phyloP scores from a whole-genome alignment of 2,888 invertebrate genomes.

The Digitonthophagus gazella region DNA sequence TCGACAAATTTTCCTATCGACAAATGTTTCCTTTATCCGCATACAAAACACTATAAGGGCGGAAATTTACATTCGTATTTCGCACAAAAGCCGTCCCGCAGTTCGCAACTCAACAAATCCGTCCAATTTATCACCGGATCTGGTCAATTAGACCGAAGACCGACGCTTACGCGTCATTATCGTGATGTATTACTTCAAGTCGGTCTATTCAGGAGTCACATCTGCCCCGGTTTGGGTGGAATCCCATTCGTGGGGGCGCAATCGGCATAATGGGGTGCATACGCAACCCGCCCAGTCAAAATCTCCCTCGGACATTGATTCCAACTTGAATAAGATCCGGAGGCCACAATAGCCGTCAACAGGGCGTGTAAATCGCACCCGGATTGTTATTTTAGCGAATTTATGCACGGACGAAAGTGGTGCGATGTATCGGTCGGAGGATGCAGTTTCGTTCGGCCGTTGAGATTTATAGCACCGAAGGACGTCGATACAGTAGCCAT shows the following conservation, averaged over 20 bases:
- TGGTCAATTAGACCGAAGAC: constrained; percentile 9
- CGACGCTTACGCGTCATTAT: constrained; percentile 15
- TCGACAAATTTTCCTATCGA: too few relatives aligned
- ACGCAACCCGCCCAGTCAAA: constrained; percentile 25
- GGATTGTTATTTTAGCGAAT: constrained; percentile 40
- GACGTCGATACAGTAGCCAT: not conserved
- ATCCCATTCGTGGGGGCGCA: constrained; percentile 24
- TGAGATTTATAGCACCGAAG: constrained; percentile 25
- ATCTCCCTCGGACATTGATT: constrained; percentile 40
- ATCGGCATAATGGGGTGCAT: constrained; percentile 22
- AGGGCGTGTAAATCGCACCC: constrained; percentile 44
- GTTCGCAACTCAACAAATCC: constrained; percentile 11
- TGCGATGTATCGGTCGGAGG: constrained; percentile 1
- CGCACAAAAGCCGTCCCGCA: constrained; percentile 1
- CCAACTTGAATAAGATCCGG: constrained; percentile 39
- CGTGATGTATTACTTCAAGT: constrained; percentile 16
- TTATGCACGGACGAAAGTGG: constrained; percentile 29
- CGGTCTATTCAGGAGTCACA: constrained; percentile 15
- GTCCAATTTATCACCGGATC: constrained; percentile 13
- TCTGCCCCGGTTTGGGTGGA: constrained; percentile 18
- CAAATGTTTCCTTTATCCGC: not conserved
- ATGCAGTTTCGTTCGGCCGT: constrained; percentile 19
- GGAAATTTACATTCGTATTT: constrained; percentile 12
- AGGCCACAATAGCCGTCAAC: constrained; percentile 43
- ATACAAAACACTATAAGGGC: not conserved